Percentiles rank a stretch among this genome's conserved stretches.
phyloP scores from a whole-genome alignment of 2,113 vertebrate species.

The Poeciliopsis prolifica region DNA sequence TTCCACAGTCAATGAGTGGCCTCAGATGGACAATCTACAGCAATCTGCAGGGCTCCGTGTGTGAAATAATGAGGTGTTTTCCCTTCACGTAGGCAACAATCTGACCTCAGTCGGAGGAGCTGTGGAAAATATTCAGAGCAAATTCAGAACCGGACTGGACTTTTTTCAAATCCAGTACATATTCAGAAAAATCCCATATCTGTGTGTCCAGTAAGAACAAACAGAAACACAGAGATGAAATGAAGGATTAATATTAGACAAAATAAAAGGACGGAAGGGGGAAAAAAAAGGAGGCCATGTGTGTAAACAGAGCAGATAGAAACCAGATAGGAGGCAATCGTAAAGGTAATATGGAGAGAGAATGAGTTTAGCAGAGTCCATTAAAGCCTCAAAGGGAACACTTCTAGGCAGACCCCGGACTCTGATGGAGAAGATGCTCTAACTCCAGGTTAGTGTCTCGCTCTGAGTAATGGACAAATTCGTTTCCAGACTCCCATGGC shows the following conservation, averaged over 20 bases:
- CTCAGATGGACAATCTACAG: constrained; percentile 50
- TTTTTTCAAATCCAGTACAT: constrained; percentile 27
- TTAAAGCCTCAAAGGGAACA: constrained; percentile 75
- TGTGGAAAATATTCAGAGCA: constrained; percentile 50
- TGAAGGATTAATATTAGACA: constrained; percentile 2
- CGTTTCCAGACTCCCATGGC: constrained; percentile 74
- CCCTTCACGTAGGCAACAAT: constrained; percentile 64
- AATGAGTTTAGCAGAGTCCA: constrained; percentile 81
- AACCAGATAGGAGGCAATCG: constrained; percentile 72
- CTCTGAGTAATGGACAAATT: constrained; percentile 73
- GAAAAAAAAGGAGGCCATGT: constrained; percentile 14
- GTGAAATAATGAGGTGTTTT: constrained; percentile 72
- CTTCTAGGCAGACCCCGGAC: constrained; percentile 61
- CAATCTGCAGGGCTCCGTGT: constrained; percentile 51
- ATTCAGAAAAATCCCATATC: not conserved
- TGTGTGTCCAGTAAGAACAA: constrained; percentile 3
- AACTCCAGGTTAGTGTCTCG: constrained; percentile 66
- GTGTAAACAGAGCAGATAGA: constrained; percentile 66
- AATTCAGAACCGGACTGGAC: constrained; percentile 27
- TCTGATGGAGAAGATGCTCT: constrained; percentile 72
- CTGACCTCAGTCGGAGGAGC: constrained; percentile 50
- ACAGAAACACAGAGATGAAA: constrained; percentile 28
- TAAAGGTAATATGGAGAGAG: constrained; percentile 72
- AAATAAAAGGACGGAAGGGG: constrained; percentile 5
- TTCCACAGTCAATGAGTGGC: constrained; percentile 57